These are phyloP conservation scores for Altica lythri DNA, from an alignment of 2,888 invertebrate genomes.

Conservation along the genomic window DNA sequence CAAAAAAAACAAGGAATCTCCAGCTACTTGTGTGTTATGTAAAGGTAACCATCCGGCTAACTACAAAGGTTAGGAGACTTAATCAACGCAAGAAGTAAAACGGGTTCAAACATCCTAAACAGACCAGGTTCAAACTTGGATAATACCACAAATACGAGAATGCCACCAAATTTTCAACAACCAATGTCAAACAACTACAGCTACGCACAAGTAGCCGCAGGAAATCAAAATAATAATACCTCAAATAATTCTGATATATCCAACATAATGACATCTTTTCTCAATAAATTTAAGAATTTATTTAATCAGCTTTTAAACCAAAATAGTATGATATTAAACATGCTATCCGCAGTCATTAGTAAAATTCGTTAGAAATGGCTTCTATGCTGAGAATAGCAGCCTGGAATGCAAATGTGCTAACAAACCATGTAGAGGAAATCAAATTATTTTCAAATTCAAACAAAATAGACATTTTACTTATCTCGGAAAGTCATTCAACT, in stretches of 20 bases:
- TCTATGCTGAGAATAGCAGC: not conserved
- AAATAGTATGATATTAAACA: not conserved
- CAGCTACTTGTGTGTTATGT: slow-evolving; percentile 6
- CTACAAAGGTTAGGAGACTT: not conserved
- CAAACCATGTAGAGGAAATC: not conserved
- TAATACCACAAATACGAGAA: not conserved
- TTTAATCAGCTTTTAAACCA: not conserved
- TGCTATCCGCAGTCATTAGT: not conserved
- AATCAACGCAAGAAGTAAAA: slow-evolving; percentile 2
- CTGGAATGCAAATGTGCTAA: not conserved
- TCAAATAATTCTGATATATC: not conserved
- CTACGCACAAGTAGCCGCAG: not conserved
- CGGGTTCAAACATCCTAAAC: not conserved
- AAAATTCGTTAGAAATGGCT: not conserved
- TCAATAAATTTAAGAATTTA: not conserved
- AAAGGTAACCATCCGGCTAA: not conserved
- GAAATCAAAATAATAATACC: not conserved
- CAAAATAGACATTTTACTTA: not conserved
- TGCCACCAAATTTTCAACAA: not conserved
- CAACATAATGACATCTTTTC: not conserved
- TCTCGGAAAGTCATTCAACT: not conserved
- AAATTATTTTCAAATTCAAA: not conserved
- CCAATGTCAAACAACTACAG: not conserved
- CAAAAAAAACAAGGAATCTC: not conserved
- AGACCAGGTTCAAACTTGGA: not conserved